These are phyloP conservation scores for Drosophila nr. fundita DNA, from an alignment of 2,888 invertebrate species.

Conservation along the genomic window DNA sequence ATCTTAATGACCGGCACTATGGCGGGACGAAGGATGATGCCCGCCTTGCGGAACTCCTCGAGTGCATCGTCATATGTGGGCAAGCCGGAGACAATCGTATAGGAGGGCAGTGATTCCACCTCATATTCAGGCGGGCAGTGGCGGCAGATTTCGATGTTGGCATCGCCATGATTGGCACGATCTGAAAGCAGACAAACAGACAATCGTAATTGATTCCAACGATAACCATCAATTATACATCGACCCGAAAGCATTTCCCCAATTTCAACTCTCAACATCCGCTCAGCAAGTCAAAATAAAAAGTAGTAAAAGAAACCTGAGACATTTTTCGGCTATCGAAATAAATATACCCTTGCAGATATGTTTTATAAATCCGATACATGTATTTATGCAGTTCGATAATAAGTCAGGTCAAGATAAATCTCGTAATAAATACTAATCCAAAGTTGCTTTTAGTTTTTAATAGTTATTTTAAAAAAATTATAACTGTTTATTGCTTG, in stretches of 20 bases:
- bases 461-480: not conserved
- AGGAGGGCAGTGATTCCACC: conserved; percentile 87
- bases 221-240: not conserved
- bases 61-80: conserved; percentile 88
- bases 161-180: conserved; percentile 83
- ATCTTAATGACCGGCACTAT: conserved; percentile 83
- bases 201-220: not conserved
- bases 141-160: conserved; percentile 81
- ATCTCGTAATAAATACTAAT: not conserved
- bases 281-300: conserved; percentile 1
- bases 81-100: conserved; percentile 88
- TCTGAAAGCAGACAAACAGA: conserved; percentile 79
- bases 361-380: too few species aligned
- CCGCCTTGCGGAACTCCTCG: conserved; percentile 86
- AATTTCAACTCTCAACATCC: conserved; percentile 10
- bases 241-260: not conserved
- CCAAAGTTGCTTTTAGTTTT: not conserved
- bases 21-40: conserved; percentile 82
- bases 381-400: not conserved
- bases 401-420: not conserved
- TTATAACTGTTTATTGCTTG: not conserved
- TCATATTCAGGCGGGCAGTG: conserved; percentile 84
- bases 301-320: conserved; percentile 9
- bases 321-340: not conserved
- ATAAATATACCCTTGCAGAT: not conserved